Conservation (phyloP, 1,140 invertebrate species). For the Cydia pomonella region DNA sequence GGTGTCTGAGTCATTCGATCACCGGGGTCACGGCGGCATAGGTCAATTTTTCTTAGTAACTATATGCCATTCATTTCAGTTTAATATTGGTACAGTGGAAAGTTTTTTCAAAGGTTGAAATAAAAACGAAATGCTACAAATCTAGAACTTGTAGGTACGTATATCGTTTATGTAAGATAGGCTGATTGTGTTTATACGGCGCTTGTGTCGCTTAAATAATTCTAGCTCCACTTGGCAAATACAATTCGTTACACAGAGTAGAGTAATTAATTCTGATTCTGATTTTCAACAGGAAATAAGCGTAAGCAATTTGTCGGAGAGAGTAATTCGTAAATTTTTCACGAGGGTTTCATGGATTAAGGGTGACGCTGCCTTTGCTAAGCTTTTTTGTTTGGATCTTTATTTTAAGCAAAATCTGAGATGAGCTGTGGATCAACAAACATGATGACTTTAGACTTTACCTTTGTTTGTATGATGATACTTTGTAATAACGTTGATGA, state of each 20-base stretch:
- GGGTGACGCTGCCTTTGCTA: conserved; percentile 19
- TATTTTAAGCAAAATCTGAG: not conserved
- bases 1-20: too few species aligned
- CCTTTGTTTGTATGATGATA: not conserved
- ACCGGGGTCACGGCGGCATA: too few species aligned
- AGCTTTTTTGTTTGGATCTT: conserved; percentile 14
- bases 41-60: too few species aligned
- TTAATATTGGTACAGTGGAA: too few species aligned
- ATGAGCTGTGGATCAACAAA: not conserved
- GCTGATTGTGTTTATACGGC: too few species aligned
- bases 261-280: conserved; percentile 27
- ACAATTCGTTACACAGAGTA: conserved; percentile 8
- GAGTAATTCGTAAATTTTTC: conserved; percentile 32
- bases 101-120: too few species aligned
- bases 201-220: not conserved
- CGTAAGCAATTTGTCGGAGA: conserved; percentile 27
- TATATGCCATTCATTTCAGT: too few species aligned
- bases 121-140: too few species aligned
- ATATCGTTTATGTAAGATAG: too few species aligned
- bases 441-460: not conserved
- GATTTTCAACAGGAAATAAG: conserved; percentile 32
- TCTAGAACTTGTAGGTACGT: too few species aligned
- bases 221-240: not conserved
- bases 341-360: conserved; percentile 21
- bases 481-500: not conserved